Conservation (phyloP, 2,113 vertebrate species). For the Petroica traversi region DNA sequence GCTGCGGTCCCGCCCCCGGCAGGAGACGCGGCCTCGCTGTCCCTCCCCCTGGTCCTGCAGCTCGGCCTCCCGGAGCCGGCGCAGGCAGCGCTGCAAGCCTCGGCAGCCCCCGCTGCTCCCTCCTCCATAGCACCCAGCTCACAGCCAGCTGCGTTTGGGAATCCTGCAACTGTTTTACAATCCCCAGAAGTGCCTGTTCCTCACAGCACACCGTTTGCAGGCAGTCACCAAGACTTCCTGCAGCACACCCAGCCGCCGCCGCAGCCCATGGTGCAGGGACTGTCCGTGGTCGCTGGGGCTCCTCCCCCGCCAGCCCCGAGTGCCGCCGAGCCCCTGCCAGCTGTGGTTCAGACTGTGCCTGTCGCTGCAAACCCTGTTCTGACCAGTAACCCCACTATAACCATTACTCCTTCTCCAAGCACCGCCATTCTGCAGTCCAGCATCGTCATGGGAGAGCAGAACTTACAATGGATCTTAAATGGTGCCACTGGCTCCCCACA, state of each 20-base stretch:
- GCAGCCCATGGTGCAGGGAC: conserved; percentile 71
- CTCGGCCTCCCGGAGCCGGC: conserved; percentile 77
- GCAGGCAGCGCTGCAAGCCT: conserved; percentile 68
- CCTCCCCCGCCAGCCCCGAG: conserved; percentile 49
- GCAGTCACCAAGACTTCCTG: conserved; percentile 82
- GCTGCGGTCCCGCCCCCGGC: conserved; percentile 66
- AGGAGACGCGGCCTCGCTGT: conserved; percentile 75
- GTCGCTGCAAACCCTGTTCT: conserved; percentile 79
- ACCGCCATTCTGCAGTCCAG: conserved; percentile 88
- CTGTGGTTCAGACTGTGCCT: conserved; percentile 86
- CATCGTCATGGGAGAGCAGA: conserved; percentile 95
- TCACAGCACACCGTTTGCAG: conserved; percentile 81
- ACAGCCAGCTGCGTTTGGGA: conserved; percentile 76
- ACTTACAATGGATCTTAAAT: conserved; percentile 97
- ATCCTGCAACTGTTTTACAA: conserved; percentile 77
- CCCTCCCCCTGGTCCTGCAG: conserved; percentile 80
- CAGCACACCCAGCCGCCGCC: conserved; percentile 70
- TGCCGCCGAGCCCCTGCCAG: conserved; percentile 76
- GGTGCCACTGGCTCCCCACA: conserved; percentile 85
- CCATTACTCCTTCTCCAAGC: conserved; percentile 82
- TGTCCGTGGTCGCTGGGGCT: conserved; percentile 73
- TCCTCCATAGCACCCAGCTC: conserved; percentile 70
- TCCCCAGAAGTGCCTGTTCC: conserved; percentile 84
- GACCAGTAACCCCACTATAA: conserved; percentile 76
- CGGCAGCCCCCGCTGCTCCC: conserved; percentile 64